phyloP scores from a whole-genome alignment of 2,797 vertebrate genomes.

The Peromyscus attwateri region DNA sequence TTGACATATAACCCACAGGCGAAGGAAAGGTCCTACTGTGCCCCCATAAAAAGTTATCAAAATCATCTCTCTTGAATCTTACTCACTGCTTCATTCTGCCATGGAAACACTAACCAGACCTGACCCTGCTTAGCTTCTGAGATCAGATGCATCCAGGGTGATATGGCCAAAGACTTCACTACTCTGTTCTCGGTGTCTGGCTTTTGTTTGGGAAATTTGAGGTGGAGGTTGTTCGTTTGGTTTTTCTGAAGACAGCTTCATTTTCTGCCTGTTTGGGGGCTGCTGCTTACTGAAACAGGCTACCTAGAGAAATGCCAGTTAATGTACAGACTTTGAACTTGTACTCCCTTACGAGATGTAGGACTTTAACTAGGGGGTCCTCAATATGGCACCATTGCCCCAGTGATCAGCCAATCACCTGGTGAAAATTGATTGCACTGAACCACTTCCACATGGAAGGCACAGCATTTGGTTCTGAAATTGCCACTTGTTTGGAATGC shows the following conservation, averaged over 20 bases:
- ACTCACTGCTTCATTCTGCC: neutral
- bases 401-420: neutral
- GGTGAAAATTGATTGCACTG: neutral
- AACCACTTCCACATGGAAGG: neutral
- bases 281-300: neutral
- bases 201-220: neutral
- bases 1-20: neutral
- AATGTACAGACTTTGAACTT: neutral
- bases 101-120: neutral
- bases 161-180: neutral
- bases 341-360: neutral
- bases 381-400: neutral
- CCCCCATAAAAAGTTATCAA: neutral
- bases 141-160: neutral
- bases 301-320: neutral
- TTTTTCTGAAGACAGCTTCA: slow-evolving; percentile 23
- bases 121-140: neutral
- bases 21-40: neutral
- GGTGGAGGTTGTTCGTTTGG: neutral
- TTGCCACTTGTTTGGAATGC: neutral
- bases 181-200: neutral
- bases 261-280: neutral
- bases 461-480: neutral
- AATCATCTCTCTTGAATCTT: neutral
- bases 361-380: neutral